A percentile compares a stretch with the other conserved stretches of the same genome.
Conservation (phyloP, 1,140 invertebrate species). For the Habropoda laboriosa region DNA sequence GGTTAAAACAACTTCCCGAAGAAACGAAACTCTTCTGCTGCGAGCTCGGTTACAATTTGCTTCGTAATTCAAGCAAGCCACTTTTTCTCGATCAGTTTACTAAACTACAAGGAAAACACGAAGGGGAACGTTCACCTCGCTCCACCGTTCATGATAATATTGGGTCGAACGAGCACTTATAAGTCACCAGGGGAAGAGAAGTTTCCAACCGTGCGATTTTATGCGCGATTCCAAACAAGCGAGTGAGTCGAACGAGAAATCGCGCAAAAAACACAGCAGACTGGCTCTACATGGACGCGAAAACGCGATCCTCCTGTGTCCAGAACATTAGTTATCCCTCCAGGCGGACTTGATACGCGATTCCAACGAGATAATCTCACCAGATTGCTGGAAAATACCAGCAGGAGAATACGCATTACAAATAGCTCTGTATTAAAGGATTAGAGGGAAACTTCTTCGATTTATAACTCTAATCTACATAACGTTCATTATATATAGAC, state of each 20-base stretch:
- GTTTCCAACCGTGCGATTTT: not conserved
- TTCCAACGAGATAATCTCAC: constrained; percentile 1
- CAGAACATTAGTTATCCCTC: not conserved
- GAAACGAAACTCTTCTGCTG: not conserved
- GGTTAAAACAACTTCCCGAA: not conserved
- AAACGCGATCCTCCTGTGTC: not conserved
- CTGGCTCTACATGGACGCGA: not conserved
- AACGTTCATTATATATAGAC: too few relatives aligned
- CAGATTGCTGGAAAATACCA: too few relatives aligned
- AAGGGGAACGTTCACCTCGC: constrained; percentile 9
- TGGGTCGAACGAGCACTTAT: not conserved
- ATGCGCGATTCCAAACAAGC: not conserved
- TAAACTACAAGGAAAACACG: not conserved
- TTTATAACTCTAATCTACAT: too few relatives aligned
- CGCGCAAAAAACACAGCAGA: not conserved
- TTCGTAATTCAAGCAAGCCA: not conserved
- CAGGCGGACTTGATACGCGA: not conserved
- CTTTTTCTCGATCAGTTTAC: constrained; percentile 2
- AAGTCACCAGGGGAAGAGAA: not conserved
- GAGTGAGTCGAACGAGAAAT: constrained; percentile 5
- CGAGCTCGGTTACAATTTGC: not conserved
- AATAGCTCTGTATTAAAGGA: too few relatives aligned
- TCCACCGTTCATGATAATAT: constrained; percentile 15
- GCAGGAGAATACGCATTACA: too few relatives aligned
- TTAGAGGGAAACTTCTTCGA: too few relatives aligned